A percentile compares a stretch with the other conserved stretches of the same genome.
These are phyloP conservation scores for Ceuthmochares aereus DNA, from an alignment of 2,113 vertebrate species.

Conservation along the genomic window DNA sequence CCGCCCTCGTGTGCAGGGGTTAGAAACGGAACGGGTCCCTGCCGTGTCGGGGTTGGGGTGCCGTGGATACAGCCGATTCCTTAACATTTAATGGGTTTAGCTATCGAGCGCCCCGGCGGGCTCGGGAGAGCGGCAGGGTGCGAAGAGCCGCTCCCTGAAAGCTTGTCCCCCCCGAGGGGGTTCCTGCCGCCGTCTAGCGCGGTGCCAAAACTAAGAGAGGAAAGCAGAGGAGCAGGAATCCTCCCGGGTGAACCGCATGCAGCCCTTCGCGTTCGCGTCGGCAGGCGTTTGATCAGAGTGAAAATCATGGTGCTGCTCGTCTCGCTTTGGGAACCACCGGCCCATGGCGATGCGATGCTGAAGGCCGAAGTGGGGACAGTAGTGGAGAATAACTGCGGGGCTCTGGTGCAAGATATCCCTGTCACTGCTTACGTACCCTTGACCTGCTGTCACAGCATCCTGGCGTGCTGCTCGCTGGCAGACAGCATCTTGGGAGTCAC, in stretches of 20 bases:
- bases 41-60: neutral
- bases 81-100: neutral
- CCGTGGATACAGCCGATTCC: neutral
- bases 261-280: neutral
- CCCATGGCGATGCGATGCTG: rapidly evolving
- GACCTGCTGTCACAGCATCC: neutral
- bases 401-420: neutral
- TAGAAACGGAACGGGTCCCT: neutral
- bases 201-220: neutral
- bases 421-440: too few species aligned
- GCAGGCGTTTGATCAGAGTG: neutral
- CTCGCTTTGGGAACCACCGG: rapidly evolving
- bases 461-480: rapidly evolving
- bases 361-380: neutral
- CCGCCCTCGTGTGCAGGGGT: neutral
- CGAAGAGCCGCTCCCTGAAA: too few species aligned
- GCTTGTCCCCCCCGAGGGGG: too few species aligned
- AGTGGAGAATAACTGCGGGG: neutral
- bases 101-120: neutral
- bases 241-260: neutral
- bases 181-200: too few species aligned
- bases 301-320: neutral
- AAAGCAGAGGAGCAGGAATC: neutral
- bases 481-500: neutral
- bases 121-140: neutral